phyloP scores from a whole-genome alignment of 2,888 invertebrate genomes.

The Eugnorisma glareosa region DNA sequence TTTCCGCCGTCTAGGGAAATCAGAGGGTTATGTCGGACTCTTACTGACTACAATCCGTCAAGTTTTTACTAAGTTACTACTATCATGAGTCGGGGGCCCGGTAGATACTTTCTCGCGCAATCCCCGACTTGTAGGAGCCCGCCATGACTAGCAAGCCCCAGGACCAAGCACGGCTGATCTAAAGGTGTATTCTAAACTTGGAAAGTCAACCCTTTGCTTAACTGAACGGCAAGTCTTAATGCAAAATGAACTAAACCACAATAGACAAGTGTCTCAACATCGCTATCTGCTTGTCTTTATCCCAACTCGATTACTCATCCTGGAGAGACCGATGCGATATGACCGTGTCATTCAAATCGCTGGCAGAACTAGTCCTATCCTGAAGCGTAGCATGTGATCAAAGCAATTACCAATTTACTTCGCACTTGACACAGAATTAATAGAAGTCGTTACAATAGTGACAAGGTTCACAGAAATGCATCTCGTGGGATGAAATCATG shows the following conservation, averaged over 20 bases:
- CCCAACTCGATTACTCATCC: not conserved
- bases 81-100: not conserved
- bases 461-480: conserved; percentile 39
- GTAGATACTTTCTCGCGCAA: not conserved
- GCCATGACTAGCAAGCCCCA: not conserved
- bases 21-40: not conserved
- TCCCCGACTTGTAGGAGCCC: not conserved
- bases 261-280: not conserved
- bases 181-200: not conserved
- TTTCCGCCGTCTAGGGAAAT: not conserved
- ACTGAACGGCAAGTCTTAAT: not conserved
- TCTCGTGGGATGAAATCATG: conserved; percentile 24
- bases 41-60: not conserved
- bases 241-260: not conserved
- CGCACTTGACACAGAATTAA: conserved; percentile 57
- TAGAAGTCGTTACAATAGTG: conserved; percentile 26
- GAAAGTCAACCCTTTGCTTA: not conserved
- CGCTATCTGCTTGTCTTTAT: not conserved
- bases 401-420: conserved; percentile 47
- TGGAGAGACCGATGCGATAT: not conserved
- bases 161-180: not conserved
- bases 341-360: not conserved
- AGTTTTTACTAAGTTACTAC: not conserved
- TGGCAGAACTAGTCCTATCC: not conserved
- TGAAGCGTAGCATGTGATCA: not conserved